Base-by-base conservation (phyloP, 92 coral and sea anemone genomes). In the Anthopleura xanthogrammica region DNA sequence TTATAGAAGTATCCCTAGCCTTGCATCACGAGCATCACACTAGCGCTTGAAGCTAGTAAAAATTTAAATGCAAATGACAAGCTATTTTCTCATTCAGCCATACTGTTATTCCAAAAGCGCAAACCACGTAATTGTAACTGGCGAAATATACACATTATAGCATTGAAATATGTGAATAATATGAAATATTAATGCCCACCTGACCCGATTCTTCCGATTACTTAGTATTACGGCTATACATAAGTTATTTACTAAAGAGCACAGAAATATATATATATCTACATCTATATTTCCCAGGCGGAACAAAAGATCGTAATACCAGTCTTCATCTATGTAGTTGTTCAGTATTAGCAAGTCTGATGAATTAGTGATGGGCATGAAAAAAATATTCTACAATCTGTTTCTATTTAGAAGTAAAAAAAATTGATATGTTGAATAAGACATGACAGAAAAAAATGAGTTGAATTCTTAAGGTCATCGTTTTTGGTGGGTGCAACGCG, bases 161-260 rank as follows among this genome's bases (percentile, higher is more conserved):
- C 41, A 68, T 68, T 23, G 74, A 46, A 46, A 68, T 68, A 68
- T 36, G 24, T 62, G 70, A 62, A 62, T n/a, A 8, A 19, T 62
- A 68, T 68, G 4, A 68, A 68, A 23, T 68, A 68, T 68, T 68
- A 68, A 68, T 68, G 42, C 17, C 14, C 16, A 24, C 41, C 74
- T 50, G 78, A 42, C 23, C 11, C 42, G 52, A 42, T 42, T 75
- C 16, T 68, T 9, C 24, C 17, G 57, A 42, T n/a, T 75, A 42
- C n/a, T 75, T 23, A 5, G 57, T 50, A 12, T 43, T 10, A 75
- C 57, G 22, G 12, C 42, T 75, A n/a, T 17, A 24, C 78, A 75
- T 75, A 75, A 75, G 57, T 75, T 41, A 75, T 75, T 19, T 41
- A 75, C 57, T 43, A 75, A 75, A 75, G 78, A 16, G 52, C 56